A percentile compares a stretch with the other conserved stretches of the same genome.
Conservation (phyloP, 2,797 vertebrate genomes). For the Philypnodon macrostomus region DNA sequence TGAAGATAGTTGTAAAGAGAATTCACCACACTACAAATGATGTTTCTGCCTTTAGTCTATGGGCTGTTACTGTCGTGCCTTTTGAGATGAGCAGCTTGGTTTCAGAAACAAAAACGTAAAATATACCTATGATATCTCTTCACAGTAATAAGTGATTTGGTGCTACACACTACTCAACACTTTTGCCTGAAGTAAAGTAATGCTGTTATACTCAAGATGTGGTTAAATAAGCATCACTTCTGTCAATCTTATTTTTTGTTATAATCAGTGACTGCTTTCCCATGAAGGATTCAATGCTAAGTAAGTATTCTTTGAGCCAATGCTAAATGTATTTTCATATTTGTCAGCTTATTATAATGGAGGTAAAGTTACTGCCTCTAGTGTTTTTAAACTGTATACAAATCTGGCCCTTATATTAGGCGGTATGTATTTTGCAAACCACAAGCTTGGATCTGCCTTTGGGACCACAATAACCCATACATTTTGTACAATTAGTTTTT, state of each 20-base stretch:
- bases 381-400: conserved; percentile 16
- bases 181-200: conserved; percentile 3
- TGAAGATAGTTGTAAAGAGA: too few relatives aligned
- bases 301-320: not conserved
- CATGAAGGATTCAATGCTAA: not conserved
- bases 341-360: conserved; percentile 8
- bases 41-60: too few relatives aligned
- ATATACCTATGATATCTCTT: conserved; percentile 32
- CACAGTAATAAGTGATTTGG: conserved; percentile 38
- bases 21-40: too few relatives aligned
- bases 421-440: too few relatives aligned
- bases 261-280: too few relatives aligned
- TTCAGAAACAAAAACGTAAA: too few relatives aligned
- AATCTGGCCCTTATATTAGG: conserved; percentile 3
- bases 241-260: too few relatives aligned
- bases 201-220: too few relatives aligned
- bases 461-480: conserved; percentile 32
- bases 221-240: too few relatives aligned
- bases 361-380: conserved; percentile 21
- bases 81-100: too few relatives aligned
- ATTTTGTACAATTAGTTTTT: conserved; percentile 20
- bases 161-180: conserved; percentile 28
- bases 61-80: too few relatives aligned
- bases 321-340: not conserved
- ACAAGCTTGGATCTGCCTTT: conserved; percentile 39